Percentiles rank a stretch among this genome's conserved stretches.
Conservation (phyloP, 2,888 invertebrate species). For the Eristalinus sepulchralis region DNA sequence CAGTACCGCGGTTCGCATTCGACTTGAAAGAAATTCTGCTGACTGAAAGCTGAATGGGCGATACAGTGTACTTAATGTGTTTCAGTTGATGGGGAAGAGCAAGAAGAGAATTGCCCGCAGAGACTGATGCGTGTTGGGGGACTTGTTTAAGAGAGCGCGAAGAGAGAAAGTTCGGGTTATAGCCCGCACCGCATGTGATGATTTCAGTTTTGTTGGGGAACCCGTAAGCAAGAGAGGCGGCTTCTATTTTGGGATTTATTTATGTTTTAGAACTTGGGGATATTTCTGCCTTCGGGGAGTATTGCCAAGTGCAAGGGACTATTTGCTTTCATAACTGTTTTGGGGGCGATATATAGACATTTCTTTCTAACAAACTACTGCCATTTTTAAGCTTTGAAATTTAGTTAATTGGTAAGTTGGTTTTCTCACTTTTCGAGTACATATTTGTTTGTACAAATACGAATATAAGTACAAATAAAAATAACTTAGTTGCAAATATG, state of each 20-base stretch:
- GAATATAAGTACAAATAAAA: too few relatives aligned
- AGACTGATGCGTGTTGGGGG: background rate
- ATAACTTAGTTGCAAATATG: too few relatives aligned
- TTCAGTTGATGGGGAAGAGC: constrained; percentile 49
- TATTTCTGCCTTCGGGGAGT: background rate
- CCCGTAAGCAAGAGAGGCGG: background rate
- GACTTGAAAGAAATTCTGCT: constrained; percentile 63
- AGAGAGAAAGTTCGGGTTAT: background rate
- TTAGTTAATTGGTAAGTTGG: too few relatives aligned
- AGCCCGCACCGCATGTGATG: constrained; percentile 2
- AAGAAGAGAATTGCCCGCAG: background rate
- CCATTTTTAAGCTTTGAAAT: too few relatives aligned
- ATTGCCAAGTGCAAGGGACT: background rate
- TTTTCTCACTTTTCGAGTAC: too few relatives aligned
- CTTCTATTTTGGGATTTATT: constrained; percentile 29
- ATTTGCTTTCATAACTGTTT: too few relatives aligned
- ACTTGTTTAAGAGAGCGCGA: background rate
- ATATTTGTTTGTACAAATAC: too few relatives aligned
- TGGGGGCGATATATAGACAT: too few relatives aligned
- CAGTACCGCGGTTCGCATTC: constrained; percentile 60
- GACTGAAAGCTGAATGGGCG: constrained; percentile 70
- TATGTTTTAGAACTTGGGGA: constrained; percentile 33
- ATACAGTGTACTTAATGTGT: constrained; percentile 45
- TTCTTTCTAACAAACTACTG: too few relatives aligned
- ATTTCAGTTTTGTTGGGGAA: background rate